Conservation (phyloP, 2,888 invertebrate genomes). For the Metacarcinus magister region DNA sequence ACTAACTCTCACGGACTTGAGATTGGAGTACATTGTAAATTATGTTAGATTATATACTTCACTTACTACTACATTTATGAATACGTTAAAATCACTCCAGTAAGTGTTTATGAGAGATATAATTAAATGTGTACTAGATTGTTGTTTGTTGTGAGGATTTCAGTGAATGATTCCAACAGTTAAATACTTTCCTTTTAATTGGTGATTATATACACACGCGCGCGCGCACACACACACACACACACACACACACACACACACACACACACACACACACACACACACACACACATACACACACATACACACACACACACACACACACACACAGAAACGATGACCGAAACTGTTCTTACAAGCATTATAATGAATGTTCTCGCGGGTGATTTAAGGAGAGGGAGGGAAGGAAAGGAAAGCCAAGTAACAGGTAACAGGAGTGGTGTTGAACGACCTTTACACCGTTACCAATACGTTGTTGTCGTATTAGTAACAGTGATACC, state of each 20-base stretch:
- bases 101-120: neutral
- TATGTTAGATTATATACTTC: neutral
- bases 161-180: no score
- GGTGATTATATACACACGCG: neutral
- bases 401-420: neutral
- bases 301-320: neutral
- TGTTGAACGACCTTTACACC: neutral
- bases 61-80: neutral
- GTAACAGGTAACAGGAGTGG: neutral
- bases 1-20: constrained; percentile 16
- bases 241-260: neutral
- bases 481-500: neutral
- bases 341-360: neutral
- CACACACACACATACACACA: neutral
- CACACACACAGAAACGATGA: neutral
- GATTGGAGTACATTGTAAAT: neutral
- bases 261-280: neutral
- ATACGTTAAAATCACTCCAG: neutral
- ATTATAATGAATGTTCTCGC: neutral
- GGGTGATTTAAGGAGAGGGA: neutral
- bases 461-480: neutral
- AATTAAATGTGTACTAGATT: neutral
- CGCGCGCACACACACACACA: no score
- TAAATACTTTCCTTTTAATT: no score
- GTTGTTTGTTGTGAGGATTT: no score